Conservation (phyloP, 2,888 invertebrate species). For the Caenorhabditis sp. region DNA sequence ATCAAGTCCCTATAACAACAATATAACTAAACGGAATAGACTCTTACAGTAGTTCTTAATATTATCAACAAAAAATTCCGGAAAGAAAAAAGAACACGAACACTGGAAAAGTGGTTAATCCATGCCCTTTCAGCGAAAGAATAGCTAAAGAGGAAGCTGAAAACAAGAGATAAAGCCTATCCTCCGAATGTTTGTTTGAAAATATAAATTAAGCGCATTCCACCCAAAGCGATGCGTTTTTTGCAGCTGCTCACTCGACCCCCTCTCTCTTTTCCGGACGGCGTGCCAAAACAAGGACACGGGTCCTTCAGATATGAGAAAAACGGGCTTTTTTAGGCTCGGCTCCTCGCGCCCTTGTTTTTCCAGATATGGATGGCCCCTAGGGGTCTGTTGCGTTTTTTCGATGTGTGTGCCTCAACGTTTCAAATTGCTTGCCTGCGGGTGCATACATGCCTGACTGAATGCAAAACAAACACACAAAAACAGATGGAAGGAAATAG, state of each 20-base stretch:
- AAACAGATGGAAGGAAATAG: constrained; percentile 65
- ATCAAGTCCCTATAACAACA: not conserved
- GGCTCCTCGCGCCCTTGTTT: constrained; percentile 27
- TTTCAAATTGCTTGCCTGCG: constrained; percentile 68
- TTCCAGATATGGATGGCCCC: constrained; percentile 60
- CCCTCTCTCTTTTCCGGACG: not conserved
- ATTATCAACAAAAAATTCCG: too few relatives aligned
- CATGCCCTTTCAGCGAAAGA: constrained; percentile 10
- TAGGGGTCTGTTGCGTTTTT: constrained; percentile 62
- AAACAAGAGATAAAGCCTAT: constrained; percentile 47
- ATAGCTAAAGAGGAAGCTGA: constrained; percentile 18
- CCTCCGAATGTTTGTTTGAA: constrained; percentile 33
- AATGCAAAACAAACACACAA: constrained; percentile 67
- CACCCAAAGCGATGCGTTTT: not conserved
- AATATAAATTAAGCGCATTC: constrained; percentile 42
- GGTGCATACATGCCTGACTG: constrained; percentile 63
- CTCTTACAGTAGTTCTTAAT: too few relatives aligned
- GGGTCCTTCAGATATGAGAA: constrained; percentile 14
- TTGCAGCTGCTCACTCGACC: constrained; percentile 49
- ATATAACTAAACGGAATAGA: constrained; percentile 1
- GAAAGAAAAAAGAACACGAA: too few relatives aligned
- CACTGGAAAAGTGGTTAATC: constrained; percentile 15
- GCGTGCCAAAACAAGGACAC: constrained; percentile 28
- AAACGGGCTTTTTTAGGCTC: constrained; percentile 34
- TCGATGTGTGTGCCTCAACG: constrained; percentile 57